A percentile compares a stretch with the other conserved stretches of the same genome.
Conservation (phyloP, 92 coral and sea anemone genomes). For the Anthopleura xanthogrammica region DNA sequence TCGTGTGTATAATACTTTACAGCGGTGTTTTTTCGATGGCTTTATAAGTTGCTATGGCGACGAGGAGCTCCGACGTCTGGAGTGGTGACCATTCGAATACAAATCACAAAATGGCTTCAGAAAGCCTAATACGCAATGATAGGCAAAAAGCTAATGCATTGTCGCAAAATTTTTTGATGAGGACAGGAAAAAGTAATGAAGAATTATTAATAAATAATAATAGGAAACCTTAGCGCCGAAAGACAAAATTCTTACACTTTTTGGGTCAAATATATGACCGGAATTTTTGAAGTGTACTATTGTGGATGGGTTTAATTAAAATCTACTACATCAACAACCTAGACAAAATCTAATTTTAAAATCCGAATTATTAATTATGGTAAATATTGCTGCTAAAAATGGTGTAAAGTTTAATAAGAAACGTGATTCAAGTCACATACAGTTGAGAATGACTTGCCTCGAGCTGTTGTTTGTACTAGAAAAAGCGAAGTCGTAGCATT, state of each 20-base stretch:
- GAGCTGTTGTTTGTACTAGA: too few relatives aligned
- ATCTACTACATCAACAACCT: not conserved
- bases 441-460: too few relatives aligned
- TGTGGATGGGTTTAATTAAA: not conserved
- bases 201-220: too few relatives aligned
- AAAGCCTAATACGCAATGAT: not conserved
- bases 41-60: not conserved
- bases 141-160: not conserved
- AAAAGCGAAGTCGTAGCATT: too few relatives aligned
- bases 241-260: too few relatives aligned
- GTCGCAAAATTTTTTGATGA: too few relatives aligned
- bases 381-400: not conserved
- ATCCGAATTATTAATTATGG: not conserved
- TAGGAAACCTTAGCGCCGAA: too few relatives aligned
- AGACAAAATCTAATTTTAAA: not conserved
- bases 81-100: not conserved
- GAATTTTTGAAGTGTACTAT: too few relatives aligned
- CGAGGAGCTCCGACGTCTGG: not conserved
- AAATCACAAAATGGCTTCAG: not conserved
- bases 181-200: too few relatives aligned
- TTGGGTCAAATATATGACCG: too few relatives aligned
- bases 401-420: not conserved
- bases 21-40: too few relatives aligned
- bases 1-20: not conserved
- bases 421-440: not conserved